phyloP scores from a whole-genome alignment of 1,140 invertebrate species.

The Bombus terrestris region DNA sequence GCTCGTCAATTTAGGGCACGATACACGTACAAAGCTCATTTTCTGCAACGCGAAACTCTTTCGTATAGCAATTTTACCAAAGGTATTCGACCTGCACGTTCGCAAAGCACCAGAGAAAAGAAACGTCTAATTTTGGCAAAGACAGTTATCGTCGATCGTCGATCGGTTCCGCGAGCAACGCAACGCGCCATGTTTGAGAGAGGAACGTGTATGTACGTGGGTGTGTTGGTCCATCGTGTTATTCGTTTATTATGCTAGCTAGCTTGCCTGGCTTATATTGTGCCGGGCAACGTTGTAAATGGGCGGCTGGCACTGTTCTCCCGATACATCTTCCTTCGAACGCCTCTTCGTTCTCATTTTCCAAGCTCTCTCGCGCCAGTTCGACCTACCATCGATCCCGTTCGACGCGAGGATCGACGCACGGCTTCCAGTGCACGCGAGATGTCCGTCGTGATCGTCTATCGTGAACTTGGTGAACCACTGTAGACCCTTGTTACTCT shows the following conservation, averaged over 20 bases:
- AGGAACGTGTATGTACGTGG: constrained; percentile 19
- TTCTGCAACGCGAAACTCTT: not conserved
- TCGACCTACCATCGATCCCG: not conserved
- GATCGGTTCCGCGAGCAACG: not conserved
- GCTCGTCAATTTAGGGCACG: no score
- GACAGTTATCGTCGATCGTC: constrained; percentile 34
- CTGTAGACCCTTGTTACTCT: not conserved
- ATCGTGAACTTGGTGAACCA: not conserved
- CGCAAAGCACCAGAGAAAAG: constrained; percentile 20
- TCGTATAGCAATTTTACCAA: constrained; percentile 3
- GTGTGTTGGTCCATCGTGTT: constrained; percentile 53
- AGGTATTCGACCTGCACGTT: not conserved
- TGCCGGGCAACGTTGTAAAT: constrained; percentile 56
- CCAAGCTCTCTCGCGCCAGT: not conserved
- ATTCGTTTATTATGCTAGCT: constrained; percentile 71
- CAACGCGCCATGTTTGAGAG: constrained; percentile 6
- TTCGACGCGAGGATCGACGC: not conserved
- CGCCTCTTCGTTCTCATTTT: constrained; percentile 16
- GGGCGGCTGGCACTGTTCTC: constrained; percentile 31
- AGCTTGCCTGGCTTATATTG: constrained; percentile 66
- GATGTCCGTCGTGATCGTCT: not conserved
- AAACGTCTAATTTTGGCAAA: constrained; percentile 64
- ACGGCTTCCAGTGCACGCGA: not conserved
- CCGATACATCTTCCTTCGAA: constrained; percentile 3
- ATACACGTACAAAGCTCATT: no score